Percentiles rank a stretch among this genome's conserved stretches.
Evolutionary conservation across 2,888 invertebrate species (phyloP).

Genomic region (Tetanocera ferruginea): DNA sequence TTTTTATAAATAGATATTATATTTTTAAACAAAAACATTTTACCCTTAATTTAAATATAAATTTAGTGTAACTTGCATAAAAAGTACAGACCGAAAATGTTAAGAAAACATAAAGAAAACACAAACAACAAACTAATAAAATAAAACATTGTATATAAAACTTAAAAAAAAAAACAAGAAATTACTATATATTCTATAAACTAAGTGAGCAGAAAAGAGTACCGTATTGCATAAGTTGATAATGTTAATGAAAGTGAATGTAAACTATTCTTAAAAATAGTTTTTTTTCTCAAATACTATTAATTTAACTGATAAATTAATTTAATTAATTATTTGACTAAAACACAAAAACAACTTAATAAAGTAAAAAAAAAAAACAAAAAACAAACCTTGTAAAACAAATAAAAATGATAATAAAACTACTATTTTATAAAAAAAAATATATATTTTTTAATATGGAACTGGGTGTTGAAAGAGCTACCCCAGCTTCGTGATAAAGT

Average conservation of each 20-base stretch:
- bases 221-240: slow-evolving; percentile 29
- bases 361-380: slow-evolving; percentile 48
- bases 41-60: not conserved
- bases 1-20: slow-evolving; percentile 23
- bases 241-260: slow-evolving; percentile 36
- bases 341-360: slow-evolving; percentile 45
- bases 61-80: not conserved
- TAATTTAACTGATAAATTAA: slow-evolving; percentile 57
- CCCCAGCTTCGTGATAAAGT: too few relatives aligned
- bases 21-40: not conserved
- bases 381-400: slow-evolving; percentile 51
- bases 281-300: slow-evolving; percentile 52
- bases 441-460: too few relatives aligned
- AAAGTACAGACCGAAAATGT: slow-evolving; percentile 44
- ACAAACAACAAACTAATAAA: slow-evolving; percentile 27
- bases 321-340: slow-evolving; percentile 57
- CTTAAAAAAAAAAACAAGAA: slow-evolving; percentile 37
- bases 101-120: not conserved
- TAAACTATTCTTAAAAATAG: slow-evolving; percentile 39
- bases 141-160: slow-evolving; percentile 40
- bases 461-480: too few relatives aligned
- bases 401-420: slow-evolving; percentile 53
- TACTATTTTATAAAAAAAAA: slow-evolving; percentile 64
- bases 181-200: slow-evolving; percentile 23
- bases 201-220: slow-evolving; percentile 21